phyloP scores from a whole-genome alignment of 2,113 vertebrate species.

The Sinocyclocheilus anophthalmus region DNA sequence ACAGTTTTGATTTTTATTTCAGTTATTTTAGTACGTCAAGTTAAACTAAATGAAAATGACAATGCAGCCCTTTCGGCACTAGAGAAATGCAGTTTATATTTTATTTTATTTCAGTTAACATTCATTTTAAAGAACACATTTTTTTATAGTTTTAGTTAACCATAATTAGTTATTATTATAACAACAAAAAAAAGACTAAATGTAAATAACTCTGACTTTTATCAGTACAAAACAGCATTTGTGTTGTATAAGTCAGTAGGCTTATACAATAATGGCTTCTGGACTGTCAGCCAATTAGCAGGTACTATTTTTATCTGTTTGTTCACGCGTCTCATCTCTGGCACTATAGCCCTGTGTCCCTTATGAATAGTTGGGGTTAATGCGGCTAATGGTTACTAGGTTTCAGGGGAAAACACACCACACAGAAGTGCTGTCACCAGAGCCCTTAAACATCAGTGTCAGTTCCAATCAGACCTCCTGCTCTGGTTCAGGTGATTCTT shows the following conservation, averaged over 20 bases:
- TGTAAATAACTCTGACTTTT: no score
- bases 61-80: neutral
- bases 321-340: neutral
- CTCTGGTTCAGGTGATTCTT: neutral
- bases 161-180: no score
- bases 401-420: neutral
- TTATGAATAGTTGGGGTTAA: constrained; percentile 37
- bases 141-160: neutral
- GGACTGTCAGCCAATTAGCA: neutral
- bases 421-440: neutral
- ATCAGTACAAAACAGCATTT: neutral
- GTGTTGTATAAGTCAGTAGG: neutral
- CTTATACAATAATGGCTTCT: constrained; percentile 6
- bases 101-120: no score
- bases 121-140: no score
- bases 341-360: constrained; percentile 33
- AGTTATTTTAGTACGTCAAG: neutral
- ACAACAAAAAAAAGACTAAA: no score
- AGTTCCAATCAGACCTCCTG: neutral
- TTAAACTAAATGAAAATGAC: neutral
- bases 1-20: neutral
- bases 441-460: neutral
- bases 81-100: no score
- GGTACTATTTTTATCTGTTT: neutral
- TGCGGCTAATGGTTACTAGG: constrained; percentile 28